A percentile compares a stretch with the other conserved stretches of the same genome.
These are phyloP conservation scores for Poeciliopsis gracilis DNA, from an alignment of 2,797 vertebrate genomes.

Conservation along the genomic window DNA sequence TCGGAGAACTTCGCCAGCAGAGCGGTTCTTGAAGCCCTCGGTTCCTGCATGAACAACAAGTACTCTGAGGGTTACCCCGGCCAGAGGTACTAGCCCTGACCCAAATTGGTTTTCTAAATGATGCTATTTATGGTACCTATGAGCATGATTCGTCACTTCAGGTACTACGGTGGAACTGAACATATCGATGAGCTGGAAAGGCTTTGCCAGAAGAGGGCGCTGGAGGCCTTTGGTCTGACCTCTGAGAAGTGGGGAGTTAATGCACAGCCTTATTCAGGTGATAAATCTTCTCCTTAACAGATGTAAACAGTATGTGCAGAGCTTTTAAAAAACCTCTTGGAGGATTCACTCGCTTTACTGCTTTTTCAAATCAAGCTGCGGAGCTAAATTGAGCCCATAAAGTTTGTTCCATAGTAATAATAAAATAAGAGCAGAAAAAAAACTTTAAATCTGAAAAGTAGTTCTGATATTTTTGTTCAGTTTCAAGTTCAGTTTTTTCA, in stretches of 20 bases:
- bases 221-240: slow-evolving; percentile 87
- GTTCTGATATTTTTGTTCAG: too few relatives aligned
- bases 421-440: too few relatives aligned
- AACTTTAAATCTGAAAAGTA: too few relatives aligned
- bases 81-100: slow-evolving; percentile 83
- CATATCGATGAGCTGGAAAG: slow-evolving; percentile 93
- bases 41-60: slow-evolving; percentile 98
- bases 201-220: slow-evolving; percentile 92
- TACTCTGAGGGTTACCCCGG: slow-evolving; percentile 98
- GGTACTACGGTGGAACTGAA: slow-evolving; percentile 95
- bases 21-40: slow-evolving; percentile 93
- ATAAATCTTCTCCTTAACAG: not conserved
- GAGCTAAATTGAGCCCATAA: too few relatives aligned
- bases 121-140: not conserved
- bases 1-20: slow-evolving; percentile 97
- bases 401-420: too few relatives aligned
- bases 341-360: not conserved
- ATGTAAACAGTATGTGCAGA: not conserved
- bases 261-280: slow-evolving; percentile 97
- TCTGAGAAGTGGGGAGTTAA: slow-evolving; percentile 93
- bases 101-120: not conserved
- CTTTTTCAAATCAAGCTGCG: not conserved
- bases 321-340: not conserved
- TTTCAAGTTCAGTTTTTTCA: too few relatives aligned
- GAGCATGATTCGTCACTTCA: slow-evolving; percentile 45